phyloP scores from a whole-genome alignment of 2,888 invertebrate genomes.

The Orchesellides sinensis region DNA sequence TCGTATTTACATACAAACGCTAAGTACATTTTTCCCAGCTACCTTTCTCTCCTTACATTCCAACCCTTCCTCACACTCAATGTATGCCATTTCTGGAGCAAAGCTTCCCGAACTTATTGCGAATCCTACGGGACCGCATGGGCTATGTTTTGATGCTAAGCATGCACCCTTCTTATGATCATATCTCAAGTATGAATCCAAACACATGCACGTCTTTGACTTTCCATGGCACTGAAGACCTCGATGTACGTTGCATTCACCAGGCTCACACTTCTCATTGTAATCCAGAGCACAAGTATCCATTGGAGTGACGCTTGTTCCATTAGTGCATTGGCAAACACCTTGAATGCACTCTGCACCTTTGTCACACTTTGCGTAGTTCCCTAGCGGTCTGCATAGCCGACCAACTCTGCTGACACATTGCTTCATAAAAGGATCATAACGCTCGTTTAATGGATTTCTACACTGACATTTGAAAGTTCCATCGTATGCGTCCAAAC shows the following conservation, averaged over 20 bases:
- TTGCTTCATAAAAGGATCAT: slow-evolving; percentile 27
- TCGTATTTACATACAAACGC: slow-evolving; percentile 5
- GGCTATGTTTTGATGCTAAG: too few relatives aligned
- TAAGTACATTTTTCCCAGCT: slow-evolving; percentile 17
- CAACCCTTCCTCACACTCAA: slow-evolving; percentile 47
- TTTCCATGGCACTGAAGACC: slow-evolving; percentile 63
- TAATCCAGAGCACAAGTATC: slow-evolving; percentile 56
- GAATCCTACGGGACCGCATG: slow-evolving; percentile 46
- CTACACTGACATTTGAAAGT: slow-evolving; percentile 64
- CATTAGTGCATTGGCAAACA: slow-evolving; percentile 46
- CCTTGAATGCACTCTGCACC: slow-evolving; percentile 47
- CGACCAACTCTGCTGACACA: slow-evolving; percentile 56
- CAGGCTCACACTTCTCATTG: slow-evolving; percentile 55
- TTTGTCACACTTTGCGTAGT: slow-evolving; percentile 57
- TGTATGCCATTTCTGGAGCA: slow-evolving; percentile 24
- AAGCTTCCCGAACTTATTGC: slow-evolving; percentile 5
- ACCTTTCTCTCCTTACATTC: slow-evolving; percentile 20
- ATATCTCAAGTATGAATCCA: slow-evolving; percentile 63
- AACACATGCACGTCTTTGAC: slow-evolving; percentile 61
- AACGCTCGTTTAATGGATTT: slow-evolving; percentile 66
- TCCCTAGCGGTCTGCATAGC: slow-evolving; percentile 46
- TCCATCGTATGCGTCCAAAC: slow-evolving; percentile 58
- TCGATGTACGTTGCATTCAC: slow-evolving; percentile 55
- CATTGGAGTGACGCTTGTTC: slow-evolving; percentile 48
- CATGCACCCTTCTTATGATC: slow-evolving; percentile 52